Conservation (phyloP, 2,888 invertebrate species). For the Coremacera marginata region DNA sequence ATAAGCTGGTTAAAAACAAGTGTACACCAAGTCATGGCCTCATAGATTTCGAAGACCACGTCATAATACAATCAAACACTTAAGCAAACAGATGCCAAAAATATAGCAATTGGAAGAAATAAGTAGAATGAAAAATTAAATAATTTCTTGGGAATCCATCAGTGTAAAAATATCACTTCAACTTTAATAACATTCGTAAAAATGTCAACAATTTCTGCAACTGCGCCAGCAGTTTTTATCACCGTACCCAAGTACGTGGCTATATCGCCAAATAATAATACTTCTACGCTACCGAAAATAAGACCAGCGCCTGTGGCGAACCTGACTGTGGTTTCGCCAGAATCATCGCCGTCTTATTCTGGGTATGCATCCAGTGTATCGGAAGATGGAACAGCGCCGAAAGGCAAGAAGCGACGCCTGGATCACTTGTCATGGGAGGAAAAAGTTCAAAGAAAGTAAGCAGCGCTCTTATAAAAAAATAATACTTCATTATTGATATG, state of each 20-base stretch:
- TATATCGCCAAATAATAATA: conserved; percentile 56
- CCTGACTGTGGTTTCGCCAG: conserved; percentile 15
- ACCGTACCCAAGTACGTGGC: conserved; percentile 65
- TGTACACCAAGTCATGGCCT: conserved; percentile 31
- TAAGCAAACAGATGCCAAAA: conserved; percentile 33
- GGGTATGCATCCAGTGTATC: conserved; percentile 49
- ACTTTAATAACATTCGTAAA: conserved; percentile 10
- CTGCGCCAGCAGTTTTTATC: conserved; percentile 60
- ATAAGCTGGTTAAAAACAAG: conserved; percentile 37
- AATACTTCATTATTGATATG: too few species aligned
- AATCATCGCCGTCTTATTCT: conserved; percentile 48
- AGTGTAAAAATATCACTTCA: background rate
- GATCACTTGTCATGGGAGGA: conserved; percentile 90
- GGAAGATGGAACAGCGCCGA: conserved; percentile 43
- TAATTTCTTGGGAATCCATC: background rate
- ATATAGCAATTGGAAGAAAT: conserved; percentile 14
- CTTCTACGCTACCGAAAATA: conserved; percentile 53
- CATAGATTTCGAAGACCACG: conserved; percentile 24
- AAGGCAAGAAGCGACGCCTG: conserved; percentile 79
- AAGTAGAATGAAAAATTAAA: conserved; percentile 18
- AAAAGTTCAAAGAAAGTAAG: conserved; percentile 89
- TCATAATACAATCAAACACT: conserved; percentile 39
- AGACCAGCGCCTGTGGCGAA: conserved; percentile 51
- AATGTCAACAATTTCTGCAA: conserved; percentile 55
- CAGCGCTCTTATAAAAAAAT: conserved; percentile 50